These are phyloP conservation scores for Micromesistius poutassou DNA, from an alignment of 2,797 vertebrate genomes.

Conservation along the genomic window DNA sequence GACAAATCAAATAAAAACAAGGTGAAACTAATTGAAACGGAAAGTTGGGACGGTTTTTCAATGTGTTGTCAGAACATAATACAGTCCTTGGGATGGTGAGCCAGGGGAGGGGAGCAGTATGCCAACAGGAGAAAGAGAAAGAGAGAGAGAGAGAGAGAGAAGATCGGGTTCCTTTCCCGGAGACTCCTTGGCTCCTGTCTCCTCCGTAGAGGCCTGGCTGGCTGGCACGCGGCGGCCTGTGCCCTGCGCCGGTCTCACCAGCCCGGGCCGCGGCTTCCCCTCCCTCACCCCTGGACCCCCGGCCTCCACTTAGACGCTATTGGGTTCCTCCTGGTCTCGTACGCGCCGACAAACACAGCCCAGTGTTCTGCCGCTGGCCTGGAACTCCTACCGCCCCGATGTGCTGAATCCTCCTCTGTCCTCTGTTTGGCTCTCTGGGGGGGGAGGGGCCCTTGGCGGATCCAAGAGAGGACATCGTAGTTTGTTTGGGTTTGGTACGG, in stretches of 20 bases:
- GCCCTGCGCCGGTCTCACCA: conserved; percentile 17
- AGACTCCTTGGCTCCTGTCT: conserved; percentile 64
- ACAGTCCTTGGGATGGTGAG: not conserved
- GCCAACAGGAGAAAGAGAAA: too few relatives aligned
- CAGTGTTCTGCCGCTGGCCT: not conserved
- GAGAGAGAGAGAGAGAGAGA: conserved; percentile 22
- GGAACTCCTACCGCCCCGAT: not conserved
- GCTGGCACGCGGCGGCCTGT: conserved; percentile 50
- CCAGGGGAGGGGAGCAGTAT: conserved; percentile 8
- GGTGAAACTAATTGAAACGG: not conserved
- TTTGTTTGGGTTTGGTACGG: too few relatives aligned
- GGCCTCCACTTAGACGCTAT: not conserved
- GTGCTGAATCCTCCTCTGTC: not conserved
- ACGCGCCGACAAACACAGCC: not conserved
- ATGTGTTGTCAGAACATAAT: too few relatives aligned
- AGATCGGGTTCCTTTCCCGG: conserved; percentile 61
- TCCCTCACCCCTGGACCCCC: not conserved
- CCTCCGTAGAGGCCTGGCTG: conserved; percentile 45
- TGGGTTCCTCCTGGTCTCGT: not conserved
- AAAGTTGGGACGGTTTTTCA: not conserved
- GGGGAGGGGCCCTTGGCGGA: too few relatives aligned
- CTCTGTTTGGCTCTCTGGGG: too few relatives aligned
- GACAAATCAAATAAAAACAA: not conserved
- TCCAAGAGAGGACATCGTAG: too few relatives aligned
- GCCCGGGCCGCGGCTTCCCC: not conserved